phyloP scores from a whole-genome alignment of 1,140 invertebrate species.

The Solenopsis fugax region DNA sequence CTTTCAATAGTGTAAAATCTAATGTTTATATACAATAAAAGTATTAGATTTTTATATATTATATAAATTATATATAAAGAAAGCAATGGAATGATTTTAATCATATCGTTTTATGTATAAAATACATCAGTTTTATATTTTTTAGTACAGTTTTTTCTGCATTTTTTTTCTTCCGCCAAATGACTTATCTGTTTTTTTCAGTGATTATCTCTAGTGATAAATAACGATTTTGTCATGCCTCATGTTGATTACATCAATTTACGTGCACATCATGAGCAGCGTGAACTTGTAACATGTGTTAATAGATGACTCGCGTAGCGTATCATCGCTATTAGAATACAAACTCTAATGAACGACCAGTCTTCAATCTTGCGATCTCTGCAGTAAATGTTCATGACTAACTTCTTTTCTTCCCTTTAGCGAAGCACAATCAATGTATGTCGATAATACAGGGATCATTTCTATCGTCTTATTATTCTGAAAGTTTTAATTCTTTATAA shows the following conservation, averaged over 20 bases:
- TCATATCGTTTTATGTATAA: neutral
- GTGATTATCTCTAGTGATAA: conserved; percentile 3
- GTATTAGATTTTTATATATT: neutral
- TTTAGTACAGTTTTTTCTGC: neutral
- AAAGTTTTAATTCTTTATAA: neutral
- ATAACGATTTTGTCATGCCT: neutral
- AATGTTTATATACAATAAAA: neutral
- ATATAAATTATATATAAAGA: neutral
- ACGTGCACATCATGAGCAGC: neutral
- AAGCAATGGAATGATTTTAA: neutral
- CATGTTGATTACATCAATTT: conserved; percentile 31
- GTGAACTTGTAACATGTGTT: conserved; percentile 16
- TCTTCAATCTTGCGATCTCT: neutral
- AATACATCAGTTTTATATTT: neutral
- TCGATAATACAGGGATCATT: conserved; percentile 23
- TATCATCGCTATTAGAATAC: neutral
- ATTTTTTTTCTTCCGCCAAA: neutral
- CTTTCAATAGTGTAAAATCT: neutral
- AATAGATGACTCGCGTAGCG: conserved; percentile 39
- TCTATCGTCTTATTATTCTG: neutral
- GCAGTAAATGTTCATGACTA: neutral
- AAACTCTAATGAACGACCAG: conserved; percentile 14
- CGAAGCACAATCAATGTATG: neutral
- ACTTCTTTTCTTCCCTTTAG: neutral
- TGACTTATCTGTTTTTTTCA: neutral